A percentile compares a stretch with the other conserved stretches of the same genome.
These are phyloP conservation scores for Drosophila tsacasi DNA, from an alignment of 1,140 invertebrate genomes.

Conservation along the genomic window DNA sequence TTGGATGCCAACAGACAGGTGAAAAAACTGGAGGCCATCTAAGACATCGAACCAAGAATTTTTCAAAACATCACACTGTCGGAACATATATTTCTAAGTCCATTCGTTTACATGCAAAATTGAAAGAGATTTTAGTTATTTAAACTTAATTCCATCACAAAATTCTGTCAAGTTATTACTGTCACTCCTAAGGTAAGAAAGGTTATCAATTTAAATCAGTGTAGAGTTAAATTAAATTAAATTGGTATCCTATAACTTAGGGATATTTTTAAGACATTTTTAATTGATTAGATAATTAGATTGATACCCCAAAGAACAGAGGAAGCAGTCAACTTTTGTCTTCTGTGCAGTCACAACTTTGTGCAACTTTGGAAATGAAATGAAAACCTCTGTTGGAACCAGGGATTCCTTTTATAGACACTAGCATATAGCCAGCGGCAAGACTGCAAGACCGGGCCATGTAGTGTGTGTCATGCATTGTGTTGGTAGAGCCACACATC, in stretches of 20 bases:
- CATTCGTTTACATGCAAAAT: too few relatives aligned
- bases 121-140: not conserved
- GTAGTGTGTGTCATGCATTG: slow-evolving; percentile 17
- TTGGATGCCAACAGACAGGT: slow-evolving; percentile 22
- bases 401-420: slow-evolving; percentile 10
- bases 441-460: not conserved
- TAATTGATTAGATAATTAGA: not conserved
- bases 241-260: not conserved
- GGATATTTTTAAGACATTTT: not conserved
- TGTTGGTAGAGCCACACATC: slow-evolving; percentile 16
- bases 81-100: not conserved
- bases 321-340: not conserved
- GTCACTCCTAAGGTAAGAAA: not conserved
- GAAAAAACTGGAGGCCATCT: slow-evolving; percentile 14
- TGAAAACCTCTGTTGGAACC: not conserved
- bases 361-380: slow-evolving; percentile 1
- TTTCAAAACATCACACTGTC: not conserved
- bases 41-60: slow-evolving; percentile 27
- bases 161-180: not conserved
- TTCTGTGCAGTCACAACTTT: slow-evolving; percentile 1
- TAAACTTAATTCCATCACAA: not conserved
- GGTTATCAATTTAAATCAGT: not conserved
- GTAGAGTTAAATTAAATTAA: not conserved
- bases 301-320: not conserved
- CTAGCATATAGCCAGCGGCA: slow-evolving; percentile 17